These are phyloP conservation scores for Psettodes erumei DNA, from an alignment of 2,113 vertebrate species.

Conservation along the genomic window DNA sequence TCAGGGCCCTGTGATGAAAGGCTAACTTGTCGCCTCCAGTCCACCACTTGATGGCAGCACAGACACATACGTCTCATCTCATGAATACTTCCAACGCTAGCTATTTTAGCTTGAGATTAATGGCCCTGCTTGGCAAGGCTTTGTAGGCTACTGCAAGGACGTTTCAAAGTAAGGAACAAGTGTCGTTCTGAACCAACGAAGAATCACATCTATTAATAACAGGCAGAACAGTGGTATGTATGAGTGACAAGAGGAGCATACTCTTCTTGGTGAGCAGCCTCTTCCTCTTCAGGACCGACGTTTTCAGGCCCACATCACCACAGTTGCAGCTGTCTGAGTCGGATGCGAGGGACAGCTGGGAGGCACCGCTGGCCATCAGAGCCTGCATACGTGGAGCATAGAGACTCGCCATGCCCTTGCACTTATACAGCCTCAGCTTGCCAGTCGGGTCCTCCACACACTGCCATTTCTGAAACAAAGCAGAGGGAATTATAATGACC, in stretches of 20 bases:
- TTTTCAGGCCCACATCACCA: conserved; percentile 77
- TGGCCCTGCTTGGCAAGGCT: conserved; percentile 47
- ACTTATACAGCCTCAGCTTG: conserved; percentile 94
- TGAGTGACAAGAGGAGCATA: conserved; percentile 72
- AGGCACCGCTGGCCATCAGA: conserved; percentile 83
- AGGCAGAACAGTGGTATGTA: conserved; percentile 7
- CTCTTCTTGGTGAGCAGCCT: conserved; percentile 90
- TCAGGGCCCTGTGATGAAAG: not conserved
- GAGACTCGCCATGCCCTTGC: conserved; percentile 86
- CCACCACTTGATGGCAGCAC: conserved; percentile 76
- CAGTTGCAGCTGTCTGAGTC: conserved; percentile 84
- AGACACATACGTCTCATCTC: conserved; percentile 33
- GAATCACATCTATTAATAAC: conserved; percentile 51
- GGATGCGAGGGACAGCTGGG: conserved; percentile 77
- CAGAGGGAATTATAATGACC: not conserved
- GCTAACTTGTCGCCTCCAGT: not conserved
- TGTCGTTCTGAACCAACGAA: conserved; percentile 45
- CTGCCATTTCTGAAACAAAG: conserved; percentile 91
- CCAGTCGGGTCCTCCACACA: conserved; percentile 93
- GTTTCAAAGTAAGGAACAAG: conserved; percentile 54
- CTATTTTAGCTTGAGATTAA: conserved; percentile 53
- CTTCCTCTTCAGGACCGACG: conserved; percentile 82
- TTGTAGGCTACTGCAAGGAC: conserved; percentile 47
- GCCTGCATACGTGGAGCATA: conserved; percentile 80
- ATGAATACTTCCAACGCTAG: conserved; percentile 50